phyloP scores from a whole-genome alignment of 2,797 vertebrate species.

The Anguilla pacifica region DNA sequence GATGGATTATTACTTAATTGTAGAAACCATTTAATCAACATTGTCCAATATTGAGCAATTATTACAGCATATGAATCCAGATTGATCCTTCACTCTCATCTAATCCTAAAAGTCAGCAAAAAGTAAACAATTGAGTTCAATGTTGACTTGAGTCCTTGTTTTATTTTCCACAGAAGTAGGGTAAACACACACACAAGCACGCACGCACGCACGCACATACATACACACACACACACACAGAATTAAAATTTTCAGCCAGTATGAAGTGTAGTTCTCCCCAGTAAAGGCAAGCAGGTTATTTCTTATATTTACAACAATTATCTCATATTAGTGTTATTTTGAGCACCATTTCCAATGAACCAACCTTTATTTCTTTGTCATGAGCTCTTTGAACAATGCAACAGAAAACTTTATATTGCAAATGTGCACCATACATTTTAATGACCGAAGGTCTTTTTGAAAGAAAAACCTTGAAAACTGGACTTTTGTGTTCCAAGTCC shows the following conservation, averaged over 20 bases:
- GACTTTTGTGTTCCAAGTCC: background rate
- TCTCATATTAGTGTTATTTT: background rate
- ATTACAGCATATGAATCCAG: background rate
- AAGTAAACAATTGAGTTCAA: no score
- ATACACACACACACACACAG: no score
- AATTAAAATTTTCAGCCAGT: background rate
- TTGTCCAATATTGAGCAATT: background rate
- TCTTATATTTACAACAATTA: background rate
- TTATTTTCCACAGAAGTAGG: background rate
- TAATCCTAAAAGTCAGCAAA: background rate
- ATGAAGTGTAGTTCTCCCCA: background rate
- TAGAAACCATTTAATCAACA: background rate
- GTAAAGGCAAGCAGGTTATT: background rate
- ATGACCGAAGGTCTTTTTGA: background rate
- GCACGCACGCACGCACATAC: background rate
- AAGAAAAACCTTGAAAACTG: background rate
- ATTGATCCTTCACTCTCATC: background rate
- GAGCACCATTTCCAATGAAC: background rate
- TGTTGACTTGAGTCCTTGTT: no score
- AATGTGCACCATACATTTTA: conserved; percentile 3
- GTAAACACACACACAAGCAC: background rate
- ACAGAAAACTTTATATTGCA: background rate
- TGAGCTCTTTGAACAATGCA: conserved; percentile 1
- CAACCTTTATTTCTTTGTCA: background rate
- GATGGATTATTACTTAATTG: background rate